Evolutionary conservation across 1,140 invertebrate species (phyloP), one percentile per base, ranked within the genome.

Genomic region (Mamestra configurata): DNA sequence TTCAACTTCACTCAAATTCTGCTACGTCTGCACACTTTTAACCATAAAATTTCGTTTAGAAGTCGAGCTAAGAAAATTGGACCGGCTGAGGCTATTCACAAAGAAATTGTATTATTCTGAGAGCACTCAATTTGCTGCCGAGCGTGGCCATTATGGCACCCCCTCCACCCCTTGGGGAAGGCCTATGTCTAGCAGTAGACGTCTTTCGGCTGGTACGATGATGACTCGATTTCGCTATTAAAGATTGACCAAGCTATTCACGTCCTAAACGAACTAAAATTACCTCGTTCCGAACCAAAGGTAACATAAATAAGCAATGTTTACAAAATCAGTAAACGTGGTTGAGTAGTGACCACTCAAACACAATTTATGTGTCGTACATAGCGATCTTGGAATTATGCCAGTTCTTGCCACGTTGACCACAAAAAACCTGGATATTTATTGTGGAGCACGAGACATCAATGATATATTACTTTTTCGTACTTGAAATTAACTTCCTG

Each of bases 321-420:
- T 76, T 76, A 64, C 73, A 76, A 64, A 64, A 49, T 64, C 31
- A 13, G 10, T 11, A 46, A 49, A 76, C 24, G 57, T 35, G 27
- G 66, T 70, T 70, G 66, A 46, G 55, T 76, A 76, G 73, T 76
- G 3, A 73, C 71, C 73, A 49, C 40, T 61, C 31, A 76, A 76
- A 49, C 40, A 40, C 40, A 18, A 64, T 64, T 49, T 64, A 61
- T 35, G 51, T 20, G 15, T 49, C 57, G 40, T 61, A 6, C 71
- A 35, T 18, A 61, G 24, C n/a, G 5, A 51, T 4, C 22, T 64
- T 76, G 73, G 73, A 49, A 61, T 59, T 20, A 46, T 24, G 55
- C 73, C 73, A 76, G 27, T 31, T 11, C 31, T 49, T 64, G 57
- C 22, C 73, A 76, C 37, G 37, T 35, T 64, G 18, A 64, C 43